Base-by-base conservation (phyloP, 1,140 invertebrate species). In the Drosophila dunni region DNA sequence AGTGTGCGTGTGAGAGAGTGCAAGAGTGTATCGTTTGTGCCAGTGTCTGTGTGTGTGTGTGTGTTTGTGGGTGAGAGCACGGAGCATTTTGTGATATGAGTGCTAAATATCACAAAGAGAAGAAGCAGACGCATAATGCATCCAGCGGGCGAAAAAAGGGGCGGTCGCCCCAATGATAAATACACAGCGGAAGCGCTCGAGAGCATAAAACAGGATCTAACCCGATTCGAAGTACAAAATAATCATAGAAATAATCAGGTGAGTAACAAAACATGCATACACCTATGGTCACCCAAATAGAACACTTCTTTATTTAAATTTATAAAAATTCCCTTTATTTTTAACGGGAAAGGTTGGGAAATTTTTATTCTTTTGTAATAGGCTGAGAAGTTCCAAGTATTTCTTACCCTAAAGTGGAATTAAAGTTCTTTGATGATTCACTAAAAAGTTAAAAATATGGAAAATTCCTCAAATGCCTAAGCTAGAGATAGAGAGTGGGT, bases 81-180 rank as follows among this genome's bases (percentile, higher is more conserved):
- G 62, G 54, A 71, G 75, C 77, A 81, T 78, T 76, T 79, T 85
- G 90, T 91, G 91, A 91, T 92, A 92, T 92, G 91, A 91, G 84
- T 92, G 76, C 81, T 77, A 91, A 86, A 90, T 91, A 86, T 79
- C 85, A 64, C 78, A 83, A 58, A 46, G 73, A 75, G 76, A 76
- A 86, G 69, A 58, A 86, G 79, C 81, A 91, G 85, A 72, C 70
- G 45, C 73, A 75, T 74, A 74, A 92, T 92, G 91, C 91, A 92
- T 92, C 88, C 88, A 91, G 91, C 90, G 91, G 91, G 90, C 88
- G 91, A 91, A 90, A 92, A 91, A 92, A 92, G 88, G 88, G 90
- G 86, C 83, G 90, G 86, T 90, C 91, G 90, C 79, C 86, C 90
- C 86, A 91, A 92, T 90, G 91, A 92, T 90, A 92, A 91, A 80